Conservation (phyloP, 2,888 invertebrate genomes). For the Salticus scenicus region DNA sequence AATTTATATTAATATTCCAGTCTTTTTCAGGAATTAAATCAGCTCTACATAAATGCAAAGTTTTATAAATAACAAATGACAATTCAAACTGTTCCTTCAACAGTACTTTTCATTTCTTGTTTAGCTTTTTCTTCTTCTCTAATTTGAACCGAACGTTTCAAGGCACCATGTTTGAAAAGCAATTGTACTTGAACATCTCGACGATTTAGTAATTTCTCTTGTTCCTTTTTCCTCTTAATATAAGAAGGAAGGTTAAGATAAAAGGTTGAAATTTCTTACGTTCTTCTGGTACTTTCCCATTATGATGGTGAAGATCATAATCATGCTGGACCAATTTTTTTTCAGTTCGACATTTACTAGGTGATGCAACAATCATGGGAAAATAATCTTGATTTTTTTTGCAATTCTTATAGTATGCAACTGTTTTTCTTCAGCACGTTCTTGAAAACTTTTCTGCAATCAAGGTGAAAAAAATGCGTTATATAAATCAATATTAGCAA, state of each 20-base stretch:
- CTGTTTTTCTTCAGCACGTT: slow-evolving; percentile 90
- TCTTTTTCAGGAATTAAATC: too few relatives aligned
- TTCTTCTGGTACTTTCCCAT: slow-evolving; percentile 70
- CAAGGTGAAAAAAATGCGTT: too few relatives aligned
- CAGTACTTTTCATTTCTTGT: slow-evolving; percentile 27
- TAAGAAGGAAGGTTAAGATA: slow-evolving; percentile 82
- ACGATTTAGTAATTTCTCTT: slow-evolving; percentile 75
- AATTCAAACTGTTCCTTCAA: slow-evolving; percentile 27
- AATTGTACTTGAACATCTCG: slow-evolving; percentile 78
- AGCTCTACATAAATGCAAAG: too few relatives aligned
- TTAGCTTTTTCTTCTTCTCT: slow-evolving; percentile 68
- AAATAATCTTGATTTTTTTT: slow-evolving; percentile 83
- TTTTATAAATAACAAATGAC: too few relatives aligned
- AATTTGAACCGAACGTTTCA: slow-evolving; percentile 82
- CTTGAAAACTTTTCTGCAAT: slow-evolving; percentile 84
- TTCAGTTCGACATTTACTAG: slow-evolving; percentile 79
- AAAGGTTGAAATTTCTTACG: slow-evolving; percentile 79
- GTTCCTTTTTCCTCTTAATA: slow-evolving; percentile 81
- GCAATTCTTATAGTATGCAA: slow-evolving; percentile 92
- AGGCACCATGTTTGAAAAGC: slow-evolving; percentile 82
- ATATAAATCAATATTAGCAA: too few relatives aligned
- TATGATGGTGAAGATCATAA: slow-evolving; percentile 74
- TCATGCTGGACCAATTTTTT: slow-evolving; percentile 80
- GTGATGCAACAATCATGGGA: slow-evolving; percentile 90
- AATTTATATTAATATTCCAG: too few relatives aligned